Evolutionary conservation across 2,888 invertebrate species (phyloP).

Genomic region (Drosophila borborema): DNA sequence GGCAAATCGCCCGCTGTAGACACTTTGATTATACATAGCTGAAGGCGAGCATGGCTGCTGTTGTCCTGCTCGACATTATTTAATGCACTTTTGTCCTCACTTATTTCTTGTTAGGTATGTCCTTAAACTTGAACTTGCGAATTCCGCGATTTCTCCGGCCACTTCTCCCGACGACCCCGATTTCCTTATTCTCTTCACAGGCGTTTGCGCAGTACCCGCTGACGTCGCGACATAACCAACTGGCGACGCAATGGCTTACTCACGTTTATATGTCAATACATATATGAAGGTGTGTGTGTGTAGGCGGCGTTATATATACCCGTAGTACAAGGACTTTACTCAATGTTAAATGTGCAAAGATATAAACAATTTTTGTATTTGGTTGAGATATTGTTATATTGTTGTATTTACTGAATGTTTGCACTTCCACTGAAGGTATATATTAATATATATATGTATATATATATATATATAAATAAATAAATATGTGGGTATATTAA

Average conservation of each 20-base stretch:
- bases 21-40: slow-evolving; percentile 31
- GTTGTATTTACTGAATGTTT: neutral
- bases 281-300: slow-evolving; percentile 22
- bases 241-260: slow-evolving; percentile 77
- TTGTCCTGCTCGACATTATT: slow-evolving; percentile 49
- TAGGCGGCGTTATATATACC: slow-evolving; percentile 29
- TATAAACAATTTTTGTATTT: slow-evolving; percentile 8
- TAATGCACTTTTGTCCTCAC: slow-evolving; percentile 31
- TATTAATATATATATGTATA: neutral
- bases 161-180: neutral
- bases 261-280: slow-evolving; percentile 51
- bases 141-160: slow-evolving; percentile 1
- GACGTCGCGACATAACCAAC: slow-evolving; percentile 70
- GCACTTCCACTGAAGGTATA: slow-evolving; percentile 8
- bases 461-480: neutral
- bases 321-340: slow-evolving; percentile 68
- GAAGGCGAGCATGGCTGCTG: slow-evolving; percentile 42
- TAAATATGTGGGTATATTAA: neutral
- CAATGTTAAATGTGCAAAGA: slow-evolving; percentile 40
- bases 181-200: slow-evolving; percentile 4
- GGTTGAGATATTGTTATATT: too few species aligned
- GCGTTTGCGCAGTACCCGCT: slow-evolving; percentile 67
- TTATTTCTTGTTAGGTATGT: slow-evolving; percentile 49
- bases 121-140: slow-evolving; percentile 78
- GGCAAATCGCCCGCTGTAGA: slow-evolving; percentile 16